Evolutionary conservation across 2,797 vertebrate species (phyloP).

Genomic region (Octomys mimax): DNA sequence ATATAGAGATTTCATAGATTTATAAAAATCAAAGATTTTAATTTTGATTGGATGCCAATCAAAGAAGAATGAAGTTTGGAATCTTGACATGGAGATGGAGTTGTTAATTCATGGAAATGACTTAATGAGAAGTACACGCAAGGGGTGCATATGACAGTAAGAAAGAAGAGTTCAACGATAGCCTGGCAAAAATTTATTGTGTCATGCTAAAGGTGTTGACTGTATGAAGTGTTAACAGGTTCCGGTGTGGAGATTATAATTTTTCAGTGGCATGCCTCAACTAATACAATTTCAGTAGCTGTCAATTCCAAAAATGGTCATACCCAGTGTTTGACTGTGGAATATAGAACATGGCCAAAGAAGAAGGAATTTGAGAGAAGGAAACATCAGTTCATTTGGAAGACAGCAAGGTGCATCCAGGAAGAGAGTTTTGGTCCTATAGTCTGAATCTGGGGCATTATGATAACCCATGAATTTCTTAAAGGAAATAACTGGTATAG

Average conservation of each 20-base stretch:
- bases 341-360: background rate
- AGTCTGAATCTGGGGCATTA: background rate
- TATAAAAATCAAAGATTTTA: background rate
- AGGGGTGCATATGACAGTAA: background rate
- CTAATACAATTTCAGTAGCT: background rate
- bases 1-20: background rate
- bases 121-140: background rate
- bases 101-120: background rate
- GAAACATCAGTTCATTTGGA: background rate
- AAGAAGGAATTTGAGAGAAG: background rate
- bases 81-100: background rate
- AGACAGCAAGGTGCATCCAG: background rate
- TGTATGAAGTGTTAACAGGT: background rate
- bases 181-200: no score
- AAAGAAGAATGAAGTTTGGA: background rate
- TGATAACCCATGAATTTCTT: background rate
- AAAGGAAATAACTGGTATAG: background rate
- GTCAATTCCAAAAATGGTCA: background rate
- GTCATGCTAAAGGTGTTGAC: background rate
- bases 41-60: background rate
- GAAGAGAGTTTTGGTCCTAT: background rate
- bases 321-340: background rate
- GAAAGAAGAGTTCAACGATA: background rate
- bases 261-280: background rate
- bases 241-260: background rate